Evolutionary conservation across 1,140 invertebrate species (phyloP), one percentile per base, ranked within the genome.

Genomic region (Macrocentrus cingulum): DNA sequence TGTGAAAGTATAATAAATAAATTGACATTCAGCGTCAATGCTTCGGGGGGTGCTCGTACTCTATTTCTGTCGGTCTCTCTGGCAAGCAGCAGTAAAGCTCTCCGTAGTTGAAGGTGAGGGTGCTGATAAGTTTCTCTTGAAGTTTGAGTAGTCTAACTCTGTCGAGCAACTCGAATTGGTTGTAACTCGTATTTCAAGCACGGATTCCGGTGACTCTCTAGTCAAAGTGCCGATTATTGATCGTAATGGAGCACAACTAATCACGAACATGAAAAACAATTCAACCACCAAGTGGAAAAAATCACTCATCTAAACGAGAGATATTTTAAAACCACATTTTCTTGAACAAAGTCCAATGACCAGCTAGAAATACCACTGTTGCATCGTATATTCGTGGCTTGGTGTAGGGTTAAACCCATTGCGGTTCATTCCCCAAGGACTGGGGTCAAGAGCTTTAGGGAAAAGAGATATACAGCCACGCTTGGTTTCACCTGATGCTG

Each of bases 361-460:
- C n/a, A n/a, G n/a, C n/a, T n/a, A n/a, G n/a, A n/a, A n/a, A n/a
- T n/a, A n/a, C n/a, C n/a, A n/a, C n/a, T n/a, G n/a, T n/a, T n/a
- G n/a, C n/a, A n/a, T n/a, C n/a, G n/a, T n/a, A n/a, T n/a, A n/a
- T n/a, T n/a, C 25, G 9, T 29, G 25, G 25, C 9, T 9, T 29
- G 4, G 9, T 13, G 46, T 29, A 32, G 11, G 7, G 1, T 3
- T 11, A 16, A 7, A 25, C 5, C 22, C 18, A 16, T 49, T 49
- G 46, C 34, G 29, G n/a, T 49, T 13, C 20, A 18, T 9, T 9
- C 25, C 34, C 46, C 5, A 0, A 4, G 13, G 46, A 32, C 23
- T 49, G 23, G 46, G 63, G 67, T 69, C 74, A 73, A 75, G 75
- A 72, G 67, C 73, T 74, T 72, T 56, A 44, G 67, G 25, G 25